Evolutionary conservation across 2,113 vertebrate species (phyloP).

Genomic region (Terrapene triunguis): DNA sequence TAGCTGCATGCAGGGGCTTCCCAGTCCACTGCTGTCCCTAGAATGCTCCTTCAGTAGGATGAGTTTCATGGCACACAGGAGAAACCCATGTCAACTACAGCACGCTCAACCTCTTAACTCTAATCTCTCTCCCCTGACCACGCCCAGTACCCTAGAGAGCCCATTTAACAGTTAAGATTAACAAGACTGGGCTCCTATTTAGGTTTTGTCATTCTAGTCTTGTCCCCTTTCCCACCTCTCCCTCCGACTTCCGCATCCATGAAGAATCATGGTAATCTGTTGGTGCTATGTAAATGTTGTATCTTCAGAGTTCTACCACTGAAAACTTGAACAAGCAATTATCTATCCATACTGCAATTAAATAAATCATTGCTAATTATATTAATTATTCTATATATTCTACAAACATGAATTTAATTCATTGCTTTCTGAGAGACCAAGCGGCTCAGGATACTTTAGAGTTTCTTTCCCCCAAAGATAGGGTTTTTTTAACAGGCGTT

Average conservation of each 20-base stretch:
- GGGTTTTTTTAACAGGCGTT: background rate
- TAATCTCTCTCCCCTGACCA: background rate
- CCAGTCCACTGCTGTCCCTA: background rate
- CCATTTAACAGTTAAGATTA: background rate
- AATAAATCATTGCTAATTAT: accelerated
- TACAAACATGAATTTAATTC: background rate
- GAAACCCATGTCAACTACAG: background rate
- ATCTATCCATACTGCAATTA: background rate
- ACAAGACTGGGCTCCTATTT: background rate
- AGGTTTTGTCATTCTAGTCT: background rate
- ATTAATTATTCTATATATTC: background rate
- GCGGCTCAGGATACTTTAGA: background rate
- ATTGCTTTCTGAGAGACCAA: background rate
- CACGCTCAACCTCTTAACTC: background rate
- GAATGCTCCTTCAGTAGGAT: background rate
- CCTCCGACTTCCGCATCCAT: background rate
- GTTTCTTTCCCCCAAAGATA: background rate
- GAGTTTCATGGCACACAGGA: background rate
- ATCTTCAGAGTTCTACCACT: background rate
- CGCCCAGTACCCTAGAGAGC: background rate
- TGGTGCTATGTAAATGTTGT: too few species aligned
- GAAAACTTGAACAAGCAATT: background rate
- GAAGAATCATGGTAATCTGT: background rate
- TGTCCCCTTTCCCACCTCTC: background rate
- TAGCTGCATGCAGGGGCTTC: background rate